A percentile compares a stretch with the other conserved stretches of the same genome.
These are phyloP conservation scores for Parapristionchus giblindavisi DNA, from an alignment of 2,888 invertebrate species.

Conservation along the genomic window DNA sequence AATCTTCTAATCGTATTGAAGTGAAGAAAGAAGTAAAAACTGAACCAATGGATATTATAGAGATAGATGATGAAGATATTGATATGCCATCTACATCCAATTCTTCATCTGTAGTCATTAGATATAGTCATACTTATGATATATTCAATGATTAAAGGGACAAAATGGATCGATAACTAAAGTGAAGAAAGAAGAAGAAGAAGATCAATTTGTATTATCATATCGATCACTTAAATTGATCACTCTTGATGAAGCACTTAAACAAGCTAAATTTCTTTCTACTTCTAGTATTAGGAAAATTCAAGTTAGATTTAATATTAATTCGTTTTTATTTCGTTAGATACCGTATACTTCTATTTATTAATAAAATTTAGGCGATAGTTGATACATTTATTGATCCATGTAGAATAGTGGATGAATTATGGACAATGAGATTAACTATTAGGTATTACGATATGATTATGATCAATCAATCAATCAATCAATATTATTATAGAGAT, in stretches of 20 bases:
- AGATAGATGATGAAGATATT: slow-evolving; percentile 20
- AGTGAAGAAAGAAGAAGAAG: background rate
- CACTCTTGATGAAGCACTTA: slow-evolving; percentile 10
- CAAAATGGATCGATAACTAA: background rate
- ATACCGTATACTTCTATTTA: background rate
- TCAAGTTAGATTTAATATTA: background rate
- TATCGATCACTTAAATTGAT: slow-evolving; percentile 25
- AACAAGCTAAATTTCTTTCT: slow-evolving; percentile 5
- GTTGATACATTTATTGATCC: slow-evolving; percentile 10
- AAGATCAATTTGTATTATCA: background rate
- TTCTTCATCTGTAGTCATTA: background rate
- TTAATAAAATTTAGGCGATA: background rate
- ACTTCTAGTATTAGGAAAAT: background rate
- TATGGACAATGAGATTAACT: slow-evolving; percentile 31
- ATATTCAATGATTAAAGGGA: background rate
- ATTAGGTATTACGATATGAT: background rate
- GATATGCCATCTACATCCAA: background rate
- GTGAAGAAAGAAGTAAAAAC: slow-evolving; percentile 8
- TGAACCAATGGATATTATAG: slow-evolving; percentile 15
- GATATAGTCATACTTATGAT: background rate
- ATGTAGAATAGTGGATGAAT: slow-evolving; percentile 18
- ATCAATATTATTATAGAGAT: background rate
- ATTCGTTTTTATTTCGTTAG: background rate
- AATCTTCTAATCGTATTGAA: too few relatives aligned
- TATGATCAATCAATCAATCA: background rate